Percentiles rank a stretch among this genome's conserved stretches.
Conservation (phyloP, 2,888 invertebrate species). For the Lymantria monacha region DNA sequence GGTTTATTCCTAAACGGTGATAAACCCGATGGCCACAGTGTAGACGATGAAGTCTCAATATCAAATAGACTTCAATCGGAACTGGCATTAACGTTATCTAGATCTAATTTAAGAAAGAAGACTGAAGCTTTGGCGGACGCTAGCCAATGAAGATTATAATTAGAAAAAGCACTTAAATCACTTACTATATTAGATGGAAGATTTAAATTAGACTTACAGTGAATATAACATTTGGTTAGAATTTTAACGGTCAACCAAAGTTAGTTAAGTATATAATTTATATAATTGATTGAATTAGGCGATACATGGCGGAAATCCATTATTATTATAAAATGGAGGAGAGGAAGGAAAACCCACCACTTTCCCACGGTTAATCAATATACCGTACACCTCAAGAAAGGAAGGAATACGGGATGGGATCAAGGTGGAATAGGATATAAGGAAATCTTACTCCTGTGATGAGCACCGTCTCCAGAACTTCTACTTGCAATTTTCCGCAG, state of each 20-base stretch:
- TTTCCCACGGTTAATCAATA: too few relatives aligned
- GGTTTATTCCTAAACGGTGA: slow-evolving; percentile 84
- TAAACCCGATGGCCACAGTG: slow-evolving; percentile 57
- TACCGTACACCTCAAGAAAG: too few relatives aligned
- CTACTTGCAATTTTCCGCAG: too few relatives aligned
- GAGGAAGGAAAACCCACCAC: too few relatives aligned
- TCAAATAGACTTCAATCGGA: slow-evolving; percentile 87
- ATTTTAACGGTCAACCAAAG: slow-evolving; percentile 55
- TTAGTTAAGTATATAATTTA: too few relatives aligned
- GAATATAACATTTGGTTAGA: slow-evolving; percentile 37
- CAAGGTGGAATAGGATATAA: too few relatives aligned
- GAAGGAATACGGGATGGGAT: too few relatives aligned
- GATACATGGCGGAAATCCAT: too few relatives aligned
- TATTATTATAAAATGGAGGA: too few relatives aligned
- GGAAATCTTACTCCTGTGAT: too few relatives aligned
- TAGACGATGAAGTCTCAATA: slow-evolving; percentile 76
- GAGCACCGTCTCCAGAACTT: too few relatives aligned
- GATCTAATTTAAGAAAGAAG: slow-evolving; percentile 88
- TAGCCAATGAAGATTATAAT: slow-evolving; percentile 36
- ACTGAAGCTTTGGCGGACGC: slow-evolving; percentile 83
- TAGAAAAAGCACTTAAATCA: slow-evolving; percentile 7
- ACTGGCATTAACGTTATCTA: slow-evolving; percentile 87
- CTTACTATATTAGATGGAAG: slow-evolving; percentile 4
- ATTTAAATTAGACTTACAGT: slow-evolving; percentile 26
- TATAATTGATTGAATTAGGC: too few relatives aligned